A percentile compares a stretch with the other conserved stretches of the same genome.
phyloP scores from a whole-genome alignment of 1,140 invertebrate genomes.

The Eriocheir sinensis region DNA sequence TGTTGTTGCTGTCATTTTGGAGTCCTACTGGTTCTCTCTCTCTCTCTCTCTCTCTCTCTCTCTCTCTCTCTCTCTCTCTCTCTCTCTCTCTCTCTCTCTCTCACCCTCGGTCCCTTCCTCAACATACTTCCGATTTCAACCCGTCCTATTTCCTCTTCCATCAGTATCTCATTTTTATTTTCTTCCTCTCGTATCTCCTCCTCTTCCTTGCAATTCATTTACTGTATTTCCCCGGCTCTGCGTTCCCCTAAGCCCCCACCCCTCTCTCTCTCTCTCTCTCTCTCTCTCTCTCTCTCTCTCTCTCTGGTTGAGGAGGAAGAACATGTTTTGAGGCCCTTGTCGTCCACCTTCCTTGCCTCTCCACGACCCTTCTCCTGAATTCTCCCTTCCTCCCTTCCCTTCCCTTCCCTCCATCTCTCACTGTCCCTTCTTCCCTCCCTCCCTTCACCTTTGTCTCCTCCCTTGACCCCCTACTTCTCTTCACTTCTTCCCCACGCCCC shows the following conservation, averaged over 20 bases:
- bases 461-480: too few relatives aligned
- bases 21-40: neutral
- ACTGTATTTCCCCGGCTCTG: neutral
- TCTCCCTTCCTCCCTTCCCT: too few relatives aligned
- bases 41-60: too few relatives aligned
- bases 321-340: too few relatives aligned
- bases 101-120: neutral
- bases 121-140: too few relatives aligned
- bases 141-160: neutral
- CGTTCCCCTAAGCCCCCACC: neutral
- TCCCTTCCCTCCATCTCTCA: too few relatives aligned
- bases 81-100: neutral
- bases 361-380: too few relatives aligned
- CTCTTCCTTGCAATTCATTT: neutral
- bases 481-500: neutral
- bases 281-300: constrained; percentile 10
- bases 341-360: neutral
- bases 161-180: neutral
- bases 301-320: neutral
- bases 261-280: neutral
- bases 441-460: neutral
- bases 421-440: too few relatives aligned
- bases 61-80: too few relatives aligned
- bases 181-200: neutral
- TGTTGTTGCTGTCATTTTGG: neutral